A percentile compares a stretch with the other conserved stretches of the same genome.
phyloP scores from a whole-genome alignment of 2,113 vertebrate species.

The Lagopus muta region DNA sequence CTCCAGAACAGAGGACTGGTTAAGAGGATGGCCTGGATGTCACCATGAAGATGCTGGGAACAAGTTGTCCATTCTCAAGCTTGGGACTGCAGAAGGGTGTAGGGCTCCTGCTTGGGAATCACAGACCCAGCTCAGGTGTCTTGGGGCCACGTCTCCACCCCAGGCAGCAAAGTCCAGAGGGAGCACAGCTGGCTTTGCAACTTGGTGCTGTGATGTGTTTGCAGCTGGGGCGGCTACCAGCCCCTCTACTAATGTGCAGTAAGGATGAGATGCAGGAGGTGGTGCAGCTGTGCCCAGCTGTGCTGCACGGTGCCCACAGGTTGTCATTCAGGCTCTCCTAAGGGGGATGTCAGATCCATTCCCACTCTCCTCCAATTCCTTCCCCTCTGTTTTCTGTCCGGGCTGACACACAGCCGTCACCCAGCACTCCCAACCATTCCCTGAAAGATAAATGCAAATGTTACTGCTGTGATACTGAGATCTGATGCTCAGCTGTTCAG shows the following conservation, averaged over 20 bases:
- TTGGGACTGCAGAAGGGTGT: background rate
- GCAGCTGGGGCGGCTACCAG: background rate
- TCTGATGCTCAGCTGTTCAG: background rate
- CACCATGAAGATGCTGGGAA: background rate
- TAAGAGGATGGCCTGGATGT: background rate
- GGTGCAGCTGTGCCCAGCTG: background rate
- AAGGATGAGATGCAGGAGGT: fast-evolving
- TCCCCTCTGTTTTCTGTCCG: background rate
- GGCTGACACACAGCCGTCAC: background rate
- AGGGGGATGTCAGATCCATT: background rate
- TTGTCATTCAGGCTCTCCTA: background rate
- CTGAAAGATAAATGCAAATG: background rate
- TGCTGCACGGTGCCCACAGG: background rate
- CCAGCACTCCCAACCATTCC: background rate
- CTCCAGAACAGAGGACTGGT: background rate
- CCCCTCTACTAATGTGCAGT: background rate
- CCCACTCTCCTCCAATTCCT: background rate
- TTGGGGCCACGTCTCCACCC: background rate
- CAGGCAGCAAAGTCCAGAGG: fast-evolving
- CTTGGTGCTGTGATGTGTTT: background rate
- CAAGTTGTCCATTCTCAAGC: background rate
- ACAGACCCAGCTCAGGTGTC: background rate
- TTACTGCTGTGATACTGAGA: background rate
- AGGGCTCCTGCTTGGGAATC: background rate
- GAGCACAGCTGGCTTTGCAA: background rate